Percentiles rank a stretch among this genome's conserved stretches.
Evolutionary conservation across 1,140 invertebrate genomes (phyloP).

Genomic region (Sinonovacula constricta): DNA sequence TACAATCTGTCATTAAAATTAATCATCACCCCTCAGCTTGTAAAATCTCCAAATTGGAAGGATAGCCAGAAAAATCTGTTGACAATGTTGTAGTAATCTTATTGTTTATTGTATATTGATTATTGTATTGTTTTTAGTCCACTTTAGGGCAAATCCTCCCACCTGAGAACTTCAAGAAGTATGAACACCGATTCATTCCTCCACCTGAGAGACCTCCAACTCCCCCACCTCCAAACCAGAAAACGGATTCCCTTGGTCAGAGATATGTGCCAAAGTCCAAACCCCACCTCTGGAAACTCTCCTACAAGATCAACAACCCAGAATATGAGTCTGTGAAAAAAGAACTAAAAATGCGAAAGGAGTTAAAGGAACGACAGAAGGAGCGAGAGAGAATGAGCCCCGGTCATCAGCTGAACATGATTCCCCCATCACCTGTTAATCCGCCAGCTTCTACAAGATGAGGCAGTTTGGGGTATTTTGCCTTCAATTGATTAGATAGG

Average conservation of each 20-base stretch:
- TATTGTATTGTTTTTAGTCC: constrained; percentile 19
- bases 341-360: constrained; percentile 61
- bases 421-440: constrained; percentile 59
- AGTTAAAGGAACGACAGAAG: constrained; percentile 54
- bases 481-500: too few species aligned
- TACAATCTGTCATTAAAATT: too few species aligned
- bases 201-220: constrained; percentile 62
- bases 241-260: constrained; percentile 70
- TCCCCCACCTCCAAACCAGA: constrained; percentile 63
- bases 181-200: constrained; percentile 71
- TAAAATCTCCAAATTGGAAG: too few species aligned
- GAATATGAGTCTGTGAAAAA: constrained; percentile 68
- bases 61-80: too few species aligned
- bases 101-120: neutral
- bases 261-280: constrained; percentile 63
- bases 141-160: constrained; percentile 75
- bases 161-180: constrained; percentile 76
- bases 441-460: constrained; percentile 36
- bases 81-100: too few species aligned
- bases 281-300: constrained; percentile 73
- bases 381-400: constrained; percentile 44
- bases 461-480: too few species aligned
- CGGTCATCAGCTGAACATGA: constrained; percentile 45
- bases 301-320: constrained; percentile 73
- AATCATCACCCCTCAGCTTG: too few species aligned